These are phyloP conservation scores for Hippocampus guttulatus DNA, from an alignment of 2,113 vertebrate genomes.

Conservation along the genomic window DNA sequence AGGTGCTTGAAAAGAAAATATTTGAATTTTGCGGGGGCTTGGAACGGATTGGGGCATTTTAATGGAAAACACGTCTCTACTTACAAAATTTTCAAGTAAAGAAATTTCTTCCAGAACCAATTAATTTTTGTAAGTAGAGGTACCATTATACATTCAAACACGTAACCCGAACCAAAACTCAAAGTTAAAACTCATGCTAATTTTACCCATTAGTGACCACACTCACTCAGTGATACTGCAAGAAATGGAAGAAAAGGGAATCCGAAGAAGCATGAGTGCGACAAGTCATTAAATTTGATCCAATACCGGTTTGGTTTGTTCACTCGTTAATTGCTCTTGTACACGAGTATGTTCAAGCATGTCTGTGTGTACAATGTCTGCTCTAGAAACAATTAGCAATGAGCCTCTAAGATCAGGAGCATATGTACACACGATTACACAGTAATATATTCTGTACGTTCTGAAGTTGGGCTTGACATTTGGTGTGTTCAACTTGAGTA, in stretches of 20 bases:
- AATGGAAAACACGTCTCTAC: too few species aligned
- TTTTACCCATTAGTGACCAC: too few species aligned
- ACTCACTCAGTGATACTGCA: too few species aligned
- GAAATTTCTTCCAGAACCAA: too few species aligned
- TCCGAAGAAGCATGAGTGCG: constrained; percentile 20
- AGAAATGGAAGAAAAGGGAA: not conserved
- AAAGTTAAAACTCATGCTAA: too few species aligned
- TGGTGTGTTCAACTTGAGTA: constrained; percentile 10
- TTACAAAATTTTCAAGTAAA: too few species aligned
- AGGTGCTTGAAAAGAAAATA: too few species aligned
- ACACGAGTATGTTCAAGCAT: constrained; percentile 19
- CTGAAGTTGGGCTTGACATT: not conserved
- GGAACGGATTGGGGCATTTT: too few species aligned
- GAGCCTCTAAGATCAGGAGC: constrained; percentile 2
- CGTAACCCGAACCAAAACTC: too few species aligned
- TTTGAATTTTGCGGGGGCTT: too few species aligned
- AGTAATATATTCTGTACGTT: not conserved
- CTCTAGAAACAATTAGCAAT: constrained; percentile 30
- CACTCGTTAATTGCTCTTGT: constrained; percentile 3
- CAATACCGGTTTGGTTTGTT: constrained; percentile 34
- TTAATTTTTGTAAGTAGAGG: too few species aligned
- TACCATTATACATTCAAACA: too few species aligned
- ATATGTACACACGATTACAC: constrained; percentile 24
- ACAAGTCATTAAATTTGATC: constrained; percentile 47
- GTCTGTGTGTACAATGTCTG: constrained; percentile 12